Evolutionary conservation across 2,888 invertebrate species (phyloP).

Genomic region (Hydraecia micacea): DNA sequence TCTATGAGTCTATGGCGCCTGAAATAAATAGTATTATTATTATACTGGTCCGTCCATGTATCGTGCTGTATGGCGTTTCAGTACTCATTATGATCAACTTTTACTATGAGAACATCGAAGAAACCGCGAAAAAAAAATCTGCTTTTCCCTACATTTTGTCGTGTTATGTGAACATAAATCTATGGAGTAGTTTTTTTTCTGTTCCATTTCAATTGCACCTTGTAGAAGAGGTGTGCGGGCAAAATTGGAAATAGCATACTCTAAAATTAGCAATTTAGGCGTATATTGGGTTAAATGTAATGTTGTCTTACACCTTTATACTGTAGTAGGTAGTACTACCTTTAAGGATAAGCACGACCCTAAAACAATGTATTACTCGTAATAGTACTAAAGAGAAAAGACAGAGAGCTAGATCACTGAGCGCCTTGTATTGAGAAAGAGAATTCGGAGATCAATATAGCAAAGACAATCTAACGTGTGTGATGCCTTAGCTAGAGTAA

Average conservation of each 20-base stretch:
- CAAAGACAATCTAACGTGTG: background rate
- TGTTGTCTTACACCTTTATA: background rate
- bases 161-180: background rate
- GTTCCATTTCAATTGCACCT: background rate
- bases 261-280: background rate
- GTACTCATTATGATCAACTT: background rate
- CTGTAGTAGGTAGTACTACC: background rate
- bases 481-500: background rate
- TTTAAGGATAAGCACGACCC: background rate
- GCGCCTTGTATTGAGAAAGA: too few species aligned
- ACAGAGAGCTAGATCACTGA: background rate
- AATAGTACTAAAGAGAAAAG: background rate
- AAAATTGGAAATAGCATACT: background rate
- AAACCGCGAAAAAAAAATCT: background rate
- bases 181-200: background rate
- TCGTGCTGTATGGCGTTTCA: background rate
- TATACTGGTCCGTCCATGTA: background rate
- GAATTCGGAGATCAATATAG: background rate
- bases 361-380: background rate
- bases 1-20: background rate
- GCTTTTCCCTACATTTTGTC: background rate
- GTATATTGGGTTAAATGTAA: background rate
- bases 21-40: background rate
- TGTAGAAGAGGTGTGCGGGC: background rate
- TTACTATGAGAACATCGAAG: background rate